A percentile compares a stretch with the other conserved stretches of the same genome.
phyloP scores from a whole-genome alignment of 2,888 invertebrate species.

The Isoperla grammatica region DNA sequence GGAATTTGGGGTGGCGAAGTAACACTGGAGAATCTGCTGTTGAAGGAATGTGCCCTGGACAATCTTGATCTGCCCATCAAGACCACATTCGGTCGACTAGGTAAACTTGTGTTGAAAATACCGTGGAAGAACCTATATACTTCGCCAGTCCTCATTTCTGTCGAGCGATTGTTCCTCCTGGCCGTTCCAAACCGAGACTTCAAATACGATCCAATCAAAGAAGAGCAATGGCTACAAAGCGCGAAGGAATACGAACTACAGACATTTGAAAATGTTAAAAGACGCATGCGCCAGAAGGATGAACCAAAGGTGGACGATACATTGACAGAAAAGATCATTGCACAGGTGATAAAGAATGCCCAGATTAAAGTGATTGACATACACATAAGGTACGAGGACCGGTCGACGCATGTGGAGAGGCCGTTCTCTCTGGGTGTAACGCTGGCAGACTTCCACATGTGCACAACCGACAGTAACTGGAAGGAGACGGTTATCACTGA shows the following conservation, averaged over 20 bases:
- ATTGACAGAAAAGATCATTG: constrained; percentile 81
- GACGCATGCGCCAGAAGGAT: constrained; percentile 49
- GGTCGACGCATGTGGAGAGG: constrained; percentile 62
- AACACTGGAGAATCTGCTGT: too few relatives aligned
- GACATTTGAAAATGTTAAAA: too few relatives aligned
- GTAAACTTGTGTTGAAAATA: constrained; percentile 86
- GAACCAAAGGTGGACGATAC: constrained; percentile 66
- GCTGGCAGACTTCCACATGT: constrained; percentile 75
- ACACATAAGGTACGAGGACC: constrained; percentile 88
- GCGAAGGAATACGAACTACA: constrained; percentile 70
- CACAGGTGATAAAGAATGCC: constrained; percentile 88
- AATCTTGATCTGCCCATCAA: too few relatives aligned
- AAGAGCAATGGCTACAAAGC: constrained; percentile 67
- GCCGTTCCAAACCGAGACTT: constrained; percentile 81
- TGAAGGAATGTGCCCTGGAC: too few relatives aligned
- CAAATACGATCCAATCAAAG: constrained; percentile 78
- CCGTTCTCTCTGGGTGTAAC: constrained; percentile 88
- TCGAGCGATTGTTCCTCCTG: constrained; percentile 85
- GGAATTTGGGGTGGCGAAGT: too few relatives aligned
- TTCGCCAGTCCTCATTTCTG: constrained; percentile 80
- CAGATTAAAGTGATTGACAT: constrained; percentile 84
- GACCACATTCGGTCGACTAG: constrained; percentile 43
- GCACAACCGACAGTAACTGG: constrained; percentile 68
- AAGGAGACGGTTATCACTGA: constrained; percentile 9
- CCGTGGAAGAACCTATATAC: constrained; percentile 97